phyloP scores from a whole-genome alignment of 2,113 vertebrate species.

The Trichomycterus rosablanca region DNA sequence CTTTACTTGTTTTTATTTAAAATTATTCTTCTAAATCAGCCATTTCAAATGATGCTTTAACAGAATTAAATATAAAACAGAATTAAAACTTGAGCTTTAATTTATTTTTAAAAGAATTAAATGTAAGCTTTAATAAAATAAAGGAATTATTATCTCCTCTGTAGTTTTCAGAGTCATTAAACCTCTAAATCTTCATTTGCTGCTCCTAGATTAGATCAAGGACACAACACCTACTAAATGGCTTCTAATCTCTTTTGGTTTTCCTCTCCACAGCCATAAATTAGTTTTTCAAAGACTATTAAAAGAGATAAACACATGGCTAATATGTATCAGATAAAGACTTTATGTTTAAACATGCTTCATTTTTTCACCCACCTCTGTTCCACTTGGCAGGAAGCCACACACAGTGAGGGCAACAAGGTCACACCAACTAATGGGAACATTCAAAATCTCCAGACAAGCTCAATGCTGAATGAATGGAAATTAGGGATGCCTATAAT shows the following conservation, averaged over 20 bases:
- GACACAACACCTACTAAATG: slow-evolving; percentile 12
- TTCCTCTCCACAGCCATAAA: slow-evolving; percentile 6
- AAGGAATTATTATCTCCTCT: too few species aligned
- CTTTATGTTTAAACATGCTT: slow-evolving; percentile 11
- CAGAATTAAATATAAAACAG: too few species aligned
- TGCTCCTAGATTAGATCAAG: slow-evolving; percentile 11
- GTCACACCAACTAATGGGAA: slow-evolving; percentile 13
- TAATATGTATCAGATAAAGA: slow-evolving; percentile 23
- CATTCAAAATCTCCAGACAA: slow-evolving; percentile 17
- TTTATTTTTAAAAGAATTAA: too few species aligned
- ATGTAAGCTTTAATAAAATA: too few species aligned
- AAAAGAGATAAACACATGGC: slow-evolving; percentile 15
- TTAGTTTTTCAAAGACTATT: slow-evolving; percentile 11
- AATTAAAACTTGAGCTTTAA: too few species aligned
- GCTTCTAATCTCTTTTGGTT: slow-evolving; percentile 5
- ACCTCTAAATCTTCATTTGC: slow-evolving; percentile 19
- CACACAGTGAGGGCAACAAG: slow-evolving; percentile 9
- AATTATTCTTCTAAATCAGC: too few species aligned
- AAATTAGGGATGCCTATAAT: slow-evolving; percentile 28
- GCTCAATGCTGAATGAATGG: slow-evolving; percentile 28
- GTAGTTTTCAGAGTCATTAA: too few species aligned
- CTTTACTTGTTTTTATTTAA: too few species aligned
- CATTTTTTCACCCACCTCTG: slow-evolving; percentile 9
- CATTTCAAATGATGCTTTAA: too few species aligned
- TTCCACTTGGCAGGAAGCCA: slow-evolving; percentile 5